Base-by-base conservation (phyloP, 2,113 vertebrate species). In the Phyllopteryx taeniolatus region DNA sequence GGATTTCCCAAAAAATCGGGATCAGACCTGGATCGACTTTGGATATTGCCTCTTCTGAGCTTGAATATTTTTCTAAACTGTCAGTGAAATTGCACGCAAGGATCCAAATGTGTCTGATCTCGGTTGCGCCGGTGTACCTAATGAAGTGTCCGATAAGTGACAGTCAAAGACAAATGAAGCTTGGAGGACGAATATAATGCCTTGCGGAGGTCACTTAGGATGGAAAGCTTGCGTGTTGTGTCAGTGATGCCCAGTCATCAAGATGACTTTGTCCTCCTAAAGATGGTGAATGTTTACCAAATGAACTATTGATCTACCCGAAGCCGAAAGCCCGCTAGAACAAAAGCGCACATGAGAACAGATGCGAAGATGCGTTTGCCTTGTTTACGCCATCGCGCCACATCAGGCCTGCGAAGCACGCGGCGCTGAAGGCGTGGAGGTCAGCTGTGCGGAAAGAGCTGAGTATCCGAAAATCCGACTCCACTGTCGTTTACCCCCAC, bases 251-350 rank as follows among this genome's bases (percentile, higher is more conserved):
- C 27, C n/a, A 33, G 68, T 79, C 75, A 79, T 76, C 72, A 80
- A 73, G 74, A 71, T 1, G 71, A 66, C 72, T 72, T 80, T 78
- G 66, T 57, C 33, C 62, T 75, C 54, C 70, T 74, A 76, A 84
- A 64, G 54, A 81, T 67, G 66, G 11, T 33, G 57, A 68, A 71
- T 68, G 53, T 69, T 71, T 27, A 33, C 80, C 76, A 85, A 87
- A 87, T 86, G 69, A 86, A 79, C 57, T 87, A 85, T 85, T 64
- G 85, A 87, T 83, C 62, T 64, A 10, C 46, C 66, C 19, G 20
- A 49, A 81, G 70, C 61, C 46, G 1, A 11, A 57, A 68, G 42
- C 59, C 64, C 20, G 47, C 39, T 27, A 63, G 53, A 56, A 81
- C 70, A 27, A 78, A 78, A 31, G 64, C 54, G 54, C 59, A 62